phyloP scores from a whole-genome alignment of 2,888 invertebrate genomes.

The Epicampocera succincta region DNA sequence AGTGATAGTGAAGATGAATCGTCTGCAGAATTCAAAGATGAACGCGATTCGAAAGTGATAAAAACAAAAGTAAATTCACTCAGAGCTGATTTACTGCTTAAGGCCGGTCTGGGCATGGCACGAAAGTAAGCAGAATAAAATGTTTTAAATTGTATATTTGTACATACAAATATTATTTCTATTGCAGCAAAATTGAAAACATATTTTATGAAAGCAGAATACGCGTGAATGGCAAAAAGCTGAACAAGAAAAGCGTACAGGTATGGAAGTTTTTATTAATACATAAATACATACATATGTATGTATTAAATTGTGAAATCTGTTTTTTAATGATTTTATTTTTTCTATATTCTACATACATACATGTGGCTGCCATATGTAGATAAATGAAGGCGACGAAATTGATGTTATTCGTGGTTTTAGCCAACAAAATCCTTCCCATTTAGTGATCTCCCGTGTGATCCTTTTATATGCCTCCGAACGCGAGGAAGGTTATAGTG shows the following conservation, averaged over 20 bases:
- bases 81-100: constrained; percentile 87
- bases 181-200: constrained; percentile 88
- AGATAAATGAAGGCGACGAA: constrained; percentile 88
- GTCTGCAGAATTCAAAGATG: constrained; percentile 82
- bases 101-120: constrained; percentile 86
- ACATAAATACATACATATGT: no score
- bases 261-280: constrained; percentile 80
- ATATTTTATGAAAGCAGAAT: constrained; percentile 91
- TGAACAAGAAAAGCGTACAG: constrained; percentile 88
- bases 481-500: constrained; percentile 82
- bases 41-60: constrained; percentile 86
- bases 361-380: no score
- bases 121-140: constrained; percentile 85
- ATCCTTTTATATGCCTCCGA: constrained; percentile 84
- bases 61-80: constrained; percentile 86
- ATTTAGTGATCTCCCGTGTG: constrained; percentile 87
- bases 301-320: not conserved
- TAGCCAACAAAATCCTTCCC: constrained; percentile 86
- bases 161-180: no score
- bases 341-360: no score
- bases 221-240: constrained; percentile 89
- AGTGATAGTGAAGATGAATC: constrained; percentile 83
- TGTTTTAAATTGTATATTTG: not conserved
- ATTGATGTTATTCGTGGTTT: constrained; percentile 88
- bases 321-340: constrained; percentile 48